These are phyloP conservation scores for Bellardia pandia DNA, from an alignment of 2,888 invertebrate species.

Conservation along the genomic window DNA sequence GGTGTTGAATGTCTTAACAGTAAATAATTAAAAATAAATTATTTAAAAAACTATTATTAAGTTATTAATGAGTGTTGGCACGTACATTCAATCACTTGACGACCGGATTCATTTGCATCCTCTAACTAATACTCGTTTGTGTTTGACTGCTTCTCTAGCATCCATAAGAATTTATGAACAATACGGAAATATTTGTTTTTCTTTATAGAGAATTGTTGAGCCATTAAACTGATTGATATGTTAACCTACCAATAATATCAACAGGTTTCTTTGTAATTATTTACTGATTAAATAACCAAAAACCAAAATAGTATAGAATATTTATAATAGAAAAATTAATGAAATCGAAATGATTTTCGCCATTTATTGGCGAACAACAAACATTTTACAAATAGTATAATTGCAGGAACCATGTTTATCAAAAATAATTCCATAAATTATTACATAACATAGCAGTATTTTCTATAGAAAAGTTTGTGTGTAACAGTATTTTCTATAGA, in stretches of 20 bases:
- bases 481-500: no score
- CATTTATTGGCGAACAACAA: conserved; percentile 15
- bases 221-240: conserved; percentile 16
- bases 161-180: not conserved
- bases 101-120: conserved; percentile 2
- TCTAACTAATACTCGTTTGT: not conserved
- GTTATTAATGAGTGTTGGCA: not conserved
- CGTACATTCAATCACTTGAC: not conserved
- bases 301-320: not conserved
- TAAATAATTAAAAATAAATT: conserved; percentile 11
- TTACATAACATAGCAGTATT: no score
- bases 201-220: not conserved
- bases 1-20: conserved; percentile 18
- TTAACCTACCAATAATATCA: conserved; percentile 25
- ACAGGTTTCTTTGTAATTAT: conserved; percentile 41
- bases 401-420: not conserved
- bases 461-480: no score
- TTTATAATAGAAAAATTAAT: not conserved
- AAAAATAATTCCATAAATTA: conserved; percentile 8
- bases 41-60: conserved; percentile 15
- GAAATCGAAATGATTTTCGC: conserved; percentile 32
- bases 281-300: not conserved
- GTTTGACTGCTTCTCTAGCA: not conserved
- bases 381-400: not conserved
- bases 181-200: not conserved